phyloP scores from a whole-genome alignment of 23 tunicate species.

The Halocynthia aurantium region DNA sequence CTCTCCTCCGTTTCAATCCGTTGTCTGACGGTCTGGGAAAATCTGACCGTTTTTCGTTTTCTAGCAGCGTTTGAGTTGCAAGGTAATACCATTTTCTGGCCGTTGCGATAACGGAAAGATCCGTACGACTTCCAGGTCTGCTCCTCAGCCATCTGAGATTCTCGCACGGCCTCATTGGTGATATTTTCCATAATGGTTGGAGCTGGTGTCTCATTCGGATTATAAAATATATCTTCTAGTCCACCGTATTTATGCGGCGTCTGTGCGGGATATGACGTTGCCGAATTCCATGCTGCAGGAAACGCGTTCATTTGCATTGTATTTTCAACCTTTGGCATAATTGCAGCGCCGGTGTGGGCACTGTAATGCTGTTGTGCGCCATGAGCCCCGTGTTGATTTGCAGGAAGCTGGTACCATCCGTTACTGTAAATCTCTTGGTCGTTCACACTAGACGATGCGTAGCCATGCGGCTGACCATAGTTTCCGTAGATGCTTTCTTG shows the following conservation, averaged over 20 bases:
- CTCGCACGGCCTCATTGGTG: conserved; percentile 2
- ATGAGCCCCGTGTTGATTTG: not conserved
- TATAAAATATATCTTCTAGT: conserved; percentile 10
- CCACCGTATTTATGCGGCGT: conserved; percentile 17
- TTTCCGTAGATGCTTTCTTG: conserved; percentile 40
- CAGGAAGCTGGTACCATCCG: conserved; percentile 72
- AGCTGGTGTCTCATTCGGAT: conserved; percentile 9
- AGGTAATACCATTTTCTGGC: conserved; percentile 28
- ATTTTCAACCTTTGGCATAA: not conserved
- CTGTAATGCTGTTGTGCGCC: not conserved
- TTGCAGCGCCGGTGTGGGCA: not conserved
- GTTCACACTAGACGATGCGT: conserved; percentile 70
- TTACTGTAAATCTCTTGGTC: conserved; percentile 64
- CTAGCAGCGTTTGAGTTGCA: conserved; percentile 5
- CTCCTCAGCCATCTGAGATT: not conserved
- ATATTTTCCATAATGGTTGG: conserved; percentile 9
- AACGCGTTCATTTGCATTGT: not conserved
- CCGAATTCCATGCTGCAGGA: not conserved
- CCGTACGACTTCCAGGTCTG: conserved; percentile 32
- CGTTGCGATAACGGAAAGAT: conserved; percentile 75
- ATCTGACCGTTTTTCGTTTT: conserved; percentile 83
- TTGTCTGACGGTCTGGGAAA: conserved; percentile 75
- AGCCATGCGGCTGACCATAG: conserved; percentile 50
- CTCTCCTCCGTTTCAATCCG: conserved; percentile 58
- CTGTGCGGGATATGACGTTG: not conserved